These are phyloP conservation scores for Rhinoderma darwinii DNA, from an alignment of 2,113 vertebrate species.

Conservation along the genomic window DNA sequence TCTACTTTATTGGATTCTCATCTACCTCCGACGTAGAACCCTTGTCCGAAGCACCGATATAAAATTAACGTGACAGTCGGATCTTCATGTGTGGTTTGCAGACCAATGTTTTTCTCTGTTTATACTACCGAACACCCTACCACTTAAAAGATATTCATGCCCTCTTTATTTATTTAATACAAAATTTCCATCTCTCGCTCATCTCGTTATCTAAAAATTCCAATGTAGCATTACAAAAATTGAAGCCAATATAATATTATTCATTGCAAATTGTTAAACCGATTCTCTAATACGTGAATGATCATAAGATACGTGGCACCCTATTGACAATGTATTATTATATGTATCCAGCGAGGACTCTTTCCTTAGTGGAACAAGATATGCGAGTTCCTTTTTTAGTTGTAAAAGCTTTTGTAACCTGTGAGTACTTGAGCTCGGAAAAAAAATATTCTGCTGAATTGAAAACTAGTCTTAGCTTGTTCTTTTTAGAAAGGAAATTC, in stretches of 20 bases:
- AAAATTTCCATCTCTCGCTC: not conserved
- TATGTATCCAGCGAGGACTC: conserved; percentile 65
- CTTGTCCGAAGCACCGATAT: too few species aligned
- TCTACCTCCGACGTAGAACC: too few species aligned
- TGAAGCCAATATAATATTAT: conserved; percentile 64
- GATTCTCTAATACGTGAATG: conserved; percentile 65
- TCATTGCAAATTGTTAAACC: conserved; percentile 69
- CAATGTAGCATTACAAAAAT: conserved; percentile 56
- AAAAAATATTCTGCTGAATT: conserved; percentile 84
- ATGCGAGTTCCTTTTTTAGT: conserved; percentile 84
- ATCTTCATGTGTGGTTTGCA: too few species aligned
- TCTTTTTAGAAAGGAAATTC: conserved; percentile 96
- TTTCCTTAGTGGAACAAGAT: conserved; percentile 81
- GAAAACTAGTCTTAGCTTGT: conserved; percentile 96
- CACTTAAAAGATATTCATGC: not conserved
- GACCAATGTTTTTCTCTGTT: too few species aligned
- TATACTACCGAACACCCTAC: too few species aligned
- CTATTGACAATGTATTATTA: conserved; percentile 66
- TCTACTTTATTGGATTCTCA: too few species aligned
- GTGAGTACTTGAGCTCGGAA: conserved; percentile 89
- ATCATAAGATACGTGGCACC: conserved; percentile 68
- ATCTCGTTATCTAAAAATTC: not conserved
- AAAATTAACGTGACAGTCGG: too few species aligned
- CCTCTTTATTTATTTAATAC: not conserved
- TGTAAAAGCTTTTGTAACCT: conserved; percentile 83